Base-by-base conservation (phyloP, 2,113 vertebrate genomes). In the Ceyx margarethae region DNA sequence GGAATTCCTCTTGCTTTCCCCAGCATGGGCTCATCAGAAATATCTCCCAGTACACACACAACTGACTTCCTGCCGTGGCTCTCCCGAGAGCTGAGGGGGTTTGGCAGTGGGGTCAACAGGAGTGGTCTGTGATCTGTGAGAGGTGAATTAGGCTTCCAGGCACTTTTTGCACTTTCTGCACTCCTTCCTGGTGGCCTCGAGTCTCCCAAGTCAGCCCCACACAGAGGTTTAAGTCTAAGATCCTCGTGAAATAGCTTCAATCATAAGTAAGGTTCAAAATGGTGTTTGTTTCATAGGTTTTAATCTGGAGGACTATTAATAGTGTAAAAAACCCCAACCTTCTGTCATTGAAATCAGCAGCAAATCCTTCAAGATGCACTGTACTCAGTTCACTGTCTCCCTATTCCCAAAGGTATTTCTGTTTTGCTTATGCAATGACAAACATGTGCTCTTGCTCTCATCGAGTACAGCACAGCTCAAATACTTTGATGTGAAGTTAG, bases 401-500 rank as follows among this genome's bases (percentile, higher is more conserved):
- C 22, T 77, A 11, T 19, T 87, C 53, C 69, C 20, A 15, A 33
- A 90, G 29, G 23, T 35, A 65, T 78, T 48, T 67, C 73, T 84
- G 18, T 16, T 86, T 91, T 85, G 29, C 57, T 86, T 65, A 25
- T 25, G 26, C 50, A 87, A 58, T 42, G 74, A 68, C 66, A 81
- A 85, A 75, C 64, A 43, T 8, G 11, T 10, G 48, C 25, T 61
- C 51, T 46, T 61, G n/a, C 40, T 89, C 71, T 77, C 81, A 81
- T 35, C 1, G 6, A 65, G 54, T 66, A 75, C 51, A 87, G 76
- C 43, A 19, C 82, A 72, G 73, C 73, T 89, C 50, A 72, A 72
- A 84, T 15, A 81, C 83, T 87, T 91, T 79, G 84, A 86, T 90
- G 81, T 96, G 77, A 91, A 90, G 65, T 73, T 66, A 51, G 37